A percentile compares a stretch with the other conserved stretches of the same genome.
These are phyloP conservation scores for Polymixis flavicincta DNA, from an alignment of 2,888 invertebrate genomes.

Conservation along the genomic window DNA sequence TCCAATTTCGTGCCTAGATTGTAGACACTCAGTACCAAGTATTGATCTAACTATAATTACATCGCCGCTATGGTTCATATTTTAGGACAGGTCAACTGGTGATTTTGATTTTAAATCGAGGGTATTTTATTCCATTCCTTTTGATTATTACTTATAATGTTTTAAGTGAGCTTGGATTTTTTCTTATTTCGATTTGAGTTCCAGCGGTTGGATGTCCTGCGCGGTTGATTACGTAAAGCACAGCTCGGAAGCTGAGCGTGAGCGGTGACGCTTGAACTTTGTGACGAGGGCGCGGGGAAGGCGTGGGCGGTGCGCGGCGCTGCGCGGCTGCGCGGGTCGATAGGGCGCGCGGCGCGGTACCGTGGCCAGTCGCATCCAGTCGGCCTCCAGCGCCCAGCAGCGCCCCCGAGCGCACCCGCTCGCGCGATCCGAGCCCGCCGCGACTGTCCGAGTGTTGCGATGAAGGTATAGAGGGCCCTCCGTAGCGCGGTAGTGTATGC, in stretches of 20 bases:
- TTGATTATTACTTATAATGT: not conserved
- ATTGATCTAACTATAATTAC: slow-evolving; percentile 26
- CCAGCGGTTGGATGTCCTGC: not conserved
- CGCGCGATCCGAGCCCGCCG: slow-evolving; percentile 71
- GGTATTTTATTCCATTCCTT: not conserved
- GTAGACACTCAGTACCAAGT: not conserved
- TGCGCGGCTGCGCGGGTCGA: slow-evolving; percentile 51
- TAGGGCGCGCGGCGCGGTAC: slow-evolving; percentile 39
- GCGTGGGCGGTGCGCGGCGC: slow-evolving; percentile 32
- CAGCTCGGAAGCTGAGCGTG: slow-evolving; percentile 55
- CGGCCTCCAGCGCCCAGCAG: slow-evolving; percentile 70
- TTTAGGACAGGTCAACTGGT: not conserved
- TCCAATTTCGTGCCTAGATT: not conserved
- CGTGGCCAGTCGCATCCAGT: slow-evolving; percentile 61
- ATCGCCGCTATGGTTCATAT: not conserved
- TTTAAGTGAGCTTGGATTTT: slow-evolving; percentile 9
- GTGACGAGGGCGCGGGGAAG: slow-evolving; percentile 15
- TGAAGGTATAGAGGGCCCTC: slow-evolving; percentile 86
- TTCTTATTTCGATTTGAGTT: slow-evolving; percentile 10
- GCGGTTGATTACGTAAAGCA: slow-evolving; percentile 66
- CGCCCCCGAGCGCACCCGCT: slow-evolving; percentile 72
- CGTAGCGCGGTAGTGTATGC: slow-evolving; percentile 86
- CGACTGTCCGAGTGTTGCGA: slow-evolving; percentile 84
- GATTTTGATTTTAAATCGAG: not conserved
- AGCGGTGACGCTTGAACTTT: slow-evolving; percentile 72